Evolutionary conservation across 2,113 vertebrate species (phyloP), one percentile per base, ranked within the genome.

Genomic region (pig (Sus scrofa)): DNA sequence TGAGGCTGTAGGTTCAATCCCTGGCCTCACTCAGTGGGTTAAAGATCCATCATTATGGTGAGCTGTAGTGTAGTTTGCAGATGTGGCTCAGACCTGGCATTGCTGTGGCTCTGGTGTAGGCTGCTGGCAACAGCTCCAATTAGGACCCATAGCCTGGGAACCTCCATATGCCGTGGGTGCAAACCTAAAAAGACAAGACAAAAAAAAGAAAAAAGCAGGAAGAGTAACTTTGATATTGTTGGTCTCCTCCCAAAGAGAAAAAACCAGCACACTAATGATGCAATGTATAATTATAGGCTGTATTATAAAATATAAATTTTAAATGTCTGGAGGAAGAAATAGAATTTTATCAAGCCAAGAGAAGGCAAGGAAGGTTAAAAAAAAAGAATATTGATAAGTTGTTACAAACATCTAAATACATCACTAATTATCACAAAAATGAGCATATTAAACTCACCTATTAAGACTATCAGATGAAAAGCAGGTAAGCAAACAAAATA

Each of bases 241-340:
- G 3, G 4, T 74, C 18, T 92, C 62, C 26, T 89, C 73, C 52
- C 39, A 86, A 32, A n/a, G 9, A 89, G 52, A 56, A 91, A 63
- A 94, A 3, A 78, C 2, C 12, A 82, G 60, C 34, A 92, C 24
- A 82, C 27, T 50, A 63, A 86, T 67, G 73, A 74, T 14, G 52
- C 6, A 93, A 1, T 37, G 32, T 71, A 13, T 52, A 62, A 58
- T n/a, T 77, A 82, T 19, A 94, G 30, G 81, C 11, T 58, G 70
- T 90, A 68, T 71, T 75, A 32, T 70, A 70, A 92, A 91, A 88
- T 32, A 56, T 62, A 79, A 78, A 39, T 91, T 89, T 96, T 22
- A 93, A 74, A 68, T 91, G 14, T 77, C 16, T 68, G 10, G 12
- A 15, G 11, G 26, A 70, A 81, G 50, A 71, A 79, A 68, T 37